phyloP scores from a whole-genome alignment of 2,113 vertebrate species.

The Patagioenas fasciata region DNA sequence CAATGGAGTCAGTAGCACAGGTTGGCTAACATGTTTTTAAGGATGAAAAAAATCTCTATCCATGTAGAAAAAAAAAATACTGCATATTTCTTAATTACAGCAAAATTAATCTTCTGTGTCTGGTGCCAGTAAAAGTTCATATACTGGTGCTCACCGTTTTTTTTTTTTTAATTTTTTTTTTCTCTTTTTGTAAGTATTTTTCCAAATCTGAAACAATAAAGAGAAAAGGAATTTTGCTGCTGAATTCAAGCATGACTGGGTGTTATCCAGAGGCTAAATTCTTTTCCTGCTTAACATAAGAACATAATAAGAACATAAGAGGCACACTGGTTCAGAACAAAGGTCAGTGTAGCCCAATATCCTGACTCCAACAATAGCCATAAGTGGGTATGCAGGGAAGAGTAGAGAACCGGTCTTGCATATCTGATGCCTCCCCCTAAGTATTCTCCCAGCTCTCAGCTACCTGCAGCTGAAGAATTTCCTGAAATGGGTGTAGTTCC shows the following conservation, averaged over 20 bases:
- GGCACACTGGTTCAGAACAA: slow-evolving; percentile 63
- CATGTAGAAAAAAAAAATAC: not conserved
- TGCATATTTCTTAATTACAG: not conserved
- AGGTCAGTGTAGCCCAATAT: slow-evolving; percentile 60
- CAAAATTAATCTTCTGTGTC: not conserved
- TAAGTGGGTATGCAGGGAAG: slow-evolving; percentile 15
- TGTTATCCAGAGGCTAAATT: slow-evolving; percentile 64
- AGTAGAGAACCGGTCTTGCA: not conserved
- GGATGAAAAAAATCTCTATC: not conserved
- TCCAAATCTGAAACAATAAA: not conserved
- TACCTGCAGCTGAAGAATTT: not conserved
- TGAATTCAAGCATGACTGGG: slow-evolving; percentile 25
- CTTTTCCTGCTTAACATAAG: slow-evolving; percentile 68
- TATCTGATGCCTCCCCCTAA: not conserved
- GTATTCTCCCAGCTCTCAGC: not conserved
- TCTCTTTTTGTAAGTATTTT: not conserved
- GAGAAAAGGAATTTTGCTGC: slow-evolving; percentile 37
- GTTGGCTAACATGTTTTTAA: not conserved
- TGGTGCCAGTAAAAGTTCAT: not conserved
- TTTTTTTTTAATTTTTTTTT: not conserved
- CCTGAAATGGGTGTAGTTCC: not conserved
- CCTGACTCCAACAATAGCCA: slow-evolving; percentile 46
- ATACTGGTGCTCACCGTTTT: not conserved
- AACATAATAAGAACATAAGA: slow-evolving; percentile 67
- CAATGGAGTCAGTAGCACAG: not conserved